These are phyloP conservation scores for Osedax frankpressi DNA, from an alignment of 2,888 invertebrate species.

Conservation along the genomic window DNA sequence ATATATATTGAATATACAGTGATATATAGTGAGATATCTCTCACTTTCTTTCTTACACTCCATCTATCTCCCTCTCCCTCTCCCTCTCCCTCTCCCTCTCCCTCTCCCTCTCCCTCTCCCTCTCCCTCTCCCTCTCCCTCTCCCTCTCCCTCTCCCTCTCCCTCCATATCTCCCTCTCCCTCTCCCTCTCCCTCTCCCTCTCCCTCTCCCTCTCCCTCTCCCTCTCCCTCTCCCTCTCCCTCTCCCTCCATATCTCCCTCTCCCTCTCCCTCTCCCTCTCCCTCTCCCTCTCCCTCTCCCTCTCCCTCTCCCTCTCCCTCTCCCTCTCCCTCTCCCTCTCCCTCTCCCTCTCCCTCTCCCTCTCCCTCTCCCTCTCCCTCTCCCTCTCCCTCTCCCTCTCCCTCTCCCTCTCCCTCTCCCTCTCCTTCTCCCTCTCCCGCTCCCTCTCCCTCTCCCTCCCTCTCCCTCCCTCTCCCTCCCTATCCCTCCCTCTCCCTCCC, in stretches of 20 bases:
- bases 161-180: slow-evolving; percentile 1
- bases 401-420: slow-evolving; percentile 1
- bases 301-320: not conserved
- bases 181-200: slow-evolving; percentile 20
- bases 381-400: not conserved
- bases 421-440: not conserved
- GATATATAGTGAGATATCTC: no score
- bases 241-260: slow-evolving; percentile 20
- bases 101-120: not conserved
- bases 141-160: slow-evolving; percentile 1
- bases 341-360: not conserved
- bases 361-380: not conserved
- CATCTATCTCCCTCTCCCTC: not conserved
- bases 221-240: slow-evolving; percentile 13
- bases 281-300: slow-evolving; percentile 9
- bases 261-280: slow-evolving; percentile 22
- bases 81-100: not conserved
- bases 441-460: no score
- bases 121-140: slow-evolving; percentile 8
- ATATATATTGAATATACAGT: no score
- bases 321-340: slow-evolving; percentile 1
- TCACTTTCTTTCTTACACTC: not conserved
- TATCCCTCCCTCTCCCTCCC: no score
- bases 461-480: no score
- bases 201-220: slow-evolving; percentile 19